Percentiles rank a stretch among this genome's conserved stretches.
Evolutionary conservation across 2,113 vertebrate species (phyloP).

Genomic region (Symphodus melops): DNA sequence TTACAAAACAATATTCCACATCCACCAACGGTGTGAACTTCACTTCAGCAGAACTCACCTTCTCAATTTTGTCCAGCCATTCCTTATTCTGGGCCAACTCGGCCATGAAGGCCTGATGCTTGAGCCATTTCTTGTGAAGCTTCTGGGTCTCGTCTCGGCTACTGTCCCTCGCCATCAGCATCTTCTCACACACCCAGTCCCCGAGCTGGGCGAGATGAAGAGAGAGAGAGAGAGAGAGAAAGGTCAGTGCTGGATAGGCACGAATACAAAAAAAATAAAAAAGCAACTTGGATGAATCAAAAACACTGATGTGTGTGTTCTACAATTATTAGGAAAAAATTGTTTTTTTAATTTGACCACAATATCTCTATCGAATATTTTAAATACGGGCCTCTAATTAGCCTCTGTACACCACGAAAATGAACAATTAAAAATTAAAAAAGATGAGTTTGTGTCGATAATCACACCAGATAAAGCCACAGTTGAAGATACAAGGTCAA

Average conservation of each 20-base stretch:
- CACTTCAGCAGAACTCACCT: conserved; percentile 78
- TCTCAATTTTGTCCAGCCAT: conserved; percentile 93
- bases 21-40: not conserved
- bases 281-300: accelerated
- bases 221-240: conserved; percentile 1
- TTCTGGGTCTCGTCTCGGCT: conserved; percentile 88
- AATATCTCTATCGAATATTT: too few relatives aligned
- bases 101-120: conserved; percentile 94
- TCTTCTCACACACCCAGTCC: conserved; percentile 93
- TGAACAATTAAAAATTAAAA: not conserved
- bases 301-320: not conserved
- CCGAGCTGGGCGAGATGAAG: conserved; percentile 83
- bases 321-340: not conserved
- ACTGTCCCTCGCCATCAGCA: conserved; percentile 90
- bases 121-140: conserved; percentile 92
- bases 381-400: not conserved
- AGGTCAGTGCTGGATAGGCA: conserved; percentile 16
- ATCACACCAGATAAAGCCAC: not conserved
- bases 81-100: conserved; percentile 93
- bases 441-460: not conserved
- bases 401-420: not conserved
- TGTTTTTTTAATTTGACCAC: too few relatives aligned
- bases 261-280: not conserved
- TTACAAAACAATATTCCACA: not conserved
- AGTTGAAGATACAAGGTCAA: conserved; percentile 64